Conservation (phyloP, 2,888 invertebrate species). For the Drosophila niveifrons region DNA sequence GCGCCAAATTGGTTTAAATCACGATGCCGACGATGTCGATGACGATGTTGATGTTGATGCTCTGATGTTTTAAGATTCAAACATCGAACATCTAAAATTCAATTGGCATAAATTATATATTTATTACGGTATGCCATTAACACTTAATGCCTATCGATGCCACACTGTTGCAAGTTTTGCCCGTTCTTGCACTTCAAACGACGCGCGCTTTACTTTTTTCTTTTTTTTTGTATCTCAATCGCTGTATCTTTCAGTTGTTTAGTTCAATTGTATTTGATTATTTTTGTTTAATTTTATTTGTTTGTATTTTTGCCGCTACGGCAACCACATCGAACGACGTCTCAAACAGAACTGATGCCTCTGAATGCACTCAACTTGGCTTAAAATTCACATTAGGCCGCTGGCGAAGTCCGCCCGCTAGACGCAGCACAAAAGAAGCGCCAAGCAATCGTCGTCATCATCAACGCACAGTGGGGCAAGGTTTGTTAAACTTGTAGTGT, state of each 20-base stretch:
- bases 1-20: conserved; percentile 67
- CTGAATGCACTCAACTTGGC: conserved; percentile 73
- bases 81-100: conserved; percentile 30
- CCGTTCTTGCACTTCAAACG: conserved; percentile 58
- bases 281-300: conserved; percentile 9
- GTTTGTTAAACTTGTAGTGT: too few species aligned
- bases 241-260: conserved; percentile 5
- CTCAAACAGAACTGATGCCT: conserved; percentile 82
- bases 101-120: conserved; percentile 72
- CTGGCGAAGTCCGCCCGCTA: conserved; percentile 68
- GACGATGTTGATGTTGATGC: conserved; percentile 11
- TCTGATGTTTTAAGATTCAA: conserved; percentile 22
- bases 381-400: conserved; percentile 80
- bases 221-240: conserved; percentile 25
- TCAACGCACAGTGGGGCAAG: conserved; percentile 59
- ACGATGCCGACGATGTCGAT: conserved; percentile 33
- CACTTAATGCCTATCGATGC: conserved; percentile 66
- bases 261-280: conserved; percentile 12
- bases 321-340: conserved; percentile 80
- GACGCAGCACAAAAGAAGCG: conserved; percentile 67
- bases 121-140: conserved; percentile 65
- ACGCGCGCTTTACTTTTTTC: conserved; percentile 44
- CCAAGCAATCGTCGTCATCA: conserved; percentile 56
- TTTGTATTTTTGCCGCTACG: conserved; percentile 43
- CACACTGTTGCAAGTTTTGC: conserved; percentile 29